Percentiles rank a stretch among this genome's conserved stretches.
Conservation (phyloP, 2,888 invertebrate genomes). For the Aphodius sticticus region DNA sequence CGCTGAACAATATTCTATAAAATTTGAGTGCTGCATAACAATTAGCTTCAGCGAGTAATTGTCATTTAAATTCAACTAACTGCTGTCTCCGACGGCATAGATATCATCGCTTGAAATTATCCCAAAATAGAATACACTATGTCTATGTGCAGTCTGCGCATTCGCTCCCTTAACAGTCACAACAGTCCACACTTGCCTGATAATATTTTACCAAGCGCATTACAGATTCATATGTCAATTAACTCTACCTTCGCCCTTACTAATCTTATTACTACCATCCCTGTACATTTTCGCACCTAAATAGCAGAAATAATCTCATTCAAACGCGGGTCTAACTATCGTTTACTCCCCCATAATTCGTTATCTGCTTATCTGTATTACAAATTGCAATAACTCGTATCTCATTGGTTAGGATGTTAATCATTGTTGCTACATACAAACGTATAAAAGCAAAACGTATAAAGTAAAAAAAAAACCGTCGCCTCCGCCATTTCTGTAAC, state of each 20-base stretch:
- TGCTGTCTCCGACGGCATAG: too few relatives aligned
- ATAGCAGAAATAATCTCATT: not conserved
- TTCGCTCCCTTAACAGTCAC: too few relatives aligned
- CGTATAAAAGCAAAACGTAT: too few relatives aligned
- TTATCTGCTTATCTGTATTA: not conserved
- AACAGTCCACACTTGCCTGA: not conserved
- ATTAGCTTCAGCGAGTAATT: not conserved
- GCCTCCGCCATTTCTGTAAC: not conserved
- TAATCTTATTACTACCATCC: not conserved
- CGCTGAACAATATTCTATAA: constrained; percentile 25
- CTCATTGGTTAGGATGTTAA: too few relatives aligned
- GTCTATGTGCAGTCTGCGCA: too few relatives aligned
- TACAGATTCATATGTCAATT: constrained; percentile 4
- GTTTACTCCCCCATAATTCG: not conserved
- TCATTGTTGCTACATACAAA: too few relatives aligned
- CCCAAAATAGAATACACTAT: too few relatives aligned
- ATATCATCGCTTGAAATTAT: too few relatives aligned
- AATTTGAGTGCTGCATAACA: constrained; percentile 26
- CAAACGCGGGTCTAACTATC: not conserved
- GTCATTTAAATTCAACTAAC: too few relatives aligned
- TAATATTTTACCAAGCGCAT: constrained; percentile 4
- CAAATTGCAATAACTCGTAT: too few relatives aligned
- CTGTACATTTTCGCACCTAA: not conserved
- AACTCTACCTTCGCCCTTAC: not conserved
- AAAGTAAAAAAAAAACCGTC: not conserved